A percentile compares a stretch with the other conserved stretches of the same genome.
These are phyloP conservation scores for Micronycteris hirsuta DNA, from an alignment of 2,113 vertebrate genomes.

Conservation along the genomic window DNA sequence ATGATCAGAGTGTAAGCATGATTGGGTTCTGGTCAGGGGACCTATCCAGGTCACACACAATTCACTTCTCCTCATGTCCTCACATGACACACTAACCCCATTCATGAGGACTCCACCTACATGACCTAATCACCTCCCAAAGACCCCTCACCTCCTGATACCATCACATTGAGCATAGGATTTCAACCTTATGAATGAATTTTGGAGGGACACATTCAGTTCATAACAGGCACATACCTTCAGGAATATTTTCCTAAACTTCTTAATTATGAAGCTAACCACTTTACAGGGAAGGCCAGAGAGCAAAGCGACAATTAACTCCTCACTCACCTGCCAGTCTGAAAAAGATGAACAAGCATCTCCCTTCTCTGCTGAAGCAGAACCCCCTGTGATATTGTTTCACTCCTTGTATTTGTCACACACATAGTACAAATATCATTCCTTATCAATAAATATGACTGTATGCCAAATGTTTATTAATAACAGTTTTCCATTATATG, in stretches of 20 bases:
- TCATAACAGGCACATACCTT: not conserved
- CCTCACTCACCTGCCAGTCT: not conserved
- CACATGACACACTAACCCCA: not conserved
- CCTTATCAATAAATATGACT: not conserved
- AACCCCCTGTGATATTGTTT: not conserved
- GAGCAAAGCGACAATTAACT: not conserved
- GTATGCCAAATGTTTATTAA: not conserved
- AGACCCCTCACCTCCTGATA: not conserved
- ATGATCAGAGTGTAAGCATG: no score
- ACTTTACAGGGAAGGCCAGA: rapidly evolving
- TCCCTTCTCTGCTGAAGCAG: not conserved
- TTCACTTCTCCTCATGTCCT: not conserved
- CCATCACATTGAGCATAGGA: not conserved
- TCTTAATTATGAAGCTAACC: not conserved
- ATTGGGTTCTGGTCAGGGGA: not conserved
- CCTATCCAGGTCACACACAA: not conserved
- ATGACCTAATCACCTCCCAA: no score
- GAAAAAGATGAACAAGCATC: not conserved
- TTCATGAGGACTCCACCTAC: not conserved
- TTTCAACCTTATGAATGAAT: not conserved
- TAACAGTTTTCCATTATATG: not conserved
- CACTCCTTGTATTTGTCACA: not conserved
- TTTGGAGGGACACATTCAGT: not conserved
- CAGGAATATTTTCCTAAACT: not conserved
- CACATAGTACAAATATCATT: not conserved